These are phyloP conservation scores for Propithecus perrieri DNA, from an alignment of 2,797 vertebrate species.

Conservation along the genomic window DNA sequence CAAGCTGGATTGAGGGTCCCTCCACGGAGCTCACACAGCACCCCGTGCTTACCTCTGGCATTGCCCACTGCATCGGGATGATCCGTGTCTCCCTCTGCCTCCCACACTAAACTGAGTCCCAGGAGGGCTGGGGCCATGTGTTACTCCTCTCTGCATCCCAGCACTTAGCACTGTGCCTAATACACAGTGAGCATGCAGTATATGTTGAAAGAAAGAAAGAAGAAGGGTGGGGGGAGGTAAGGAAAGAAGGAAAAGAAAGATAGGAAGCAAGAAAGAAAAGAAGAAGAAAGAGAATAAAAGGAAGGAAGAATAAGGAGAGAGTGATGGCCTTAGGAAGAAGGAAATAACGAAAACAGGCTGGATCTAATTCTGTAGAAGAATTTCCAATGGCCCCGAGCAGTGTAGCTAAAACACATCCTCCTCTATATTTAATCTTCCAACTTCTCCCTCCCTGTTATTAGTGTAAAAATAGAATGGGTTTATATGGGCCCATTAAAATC, in stretches of 20 bases:
- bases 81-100: not conserved
- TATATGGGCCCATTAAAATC: conserved; percentile 52
- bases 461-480: conserved; percentile 68
- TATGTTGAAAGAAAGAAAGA: not conserved
- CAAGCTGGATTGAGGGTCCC: not conserved
- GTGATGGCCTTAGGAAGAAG: not conserved
- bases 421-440: conserved; percentile 41
- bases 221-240: not conserved
- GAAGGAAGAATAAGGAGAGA: not conserved
- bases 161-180: not conserved
- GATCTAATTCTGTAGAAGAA: not conserved
- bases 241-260: not conserved
- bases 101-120: not conserved
- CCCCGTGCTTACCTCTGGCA: not conserved
- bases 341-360: not conserved
- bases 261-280: no score
- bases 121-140: not conserved
- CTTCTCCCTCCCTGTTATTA: conserved; percentile 49
- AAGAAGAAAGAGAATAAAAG: not conserved
- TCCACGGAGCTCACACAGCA: not conserved
- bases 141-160: not conserved
- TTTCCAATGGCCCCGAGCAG: not conserved
- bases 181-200: not conserved
- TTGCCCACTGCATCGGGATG: not conserved
- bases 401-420: conserved; percentile 11